phyloP scores from a whole-genome alignment of 2,113 vertebrate genomes.

The Sprattus sprattus region DNA sequence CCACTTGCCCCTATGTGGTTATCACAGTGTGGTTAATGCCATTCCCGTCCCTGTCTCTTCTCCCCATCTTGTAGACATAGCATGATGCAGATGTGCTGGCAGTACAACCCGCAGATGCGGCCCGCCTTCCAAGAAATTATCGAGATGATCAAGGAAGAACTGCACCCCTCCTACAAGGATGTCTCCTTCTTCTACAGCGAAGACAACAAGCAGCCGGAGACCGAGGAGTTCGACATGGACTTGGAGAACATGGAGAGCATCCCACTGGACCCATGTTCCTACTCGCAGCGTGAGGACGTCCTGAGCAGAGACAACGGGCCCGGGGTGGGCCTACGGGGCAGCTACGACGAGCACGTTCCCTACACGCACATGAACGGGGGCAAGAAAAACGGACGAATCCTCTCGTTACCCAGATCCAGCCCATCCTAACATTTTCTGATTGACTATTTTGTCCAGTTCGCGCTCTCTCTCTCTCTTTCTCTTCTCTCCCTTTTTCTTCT shows the following conservation, averaged over 20 bases:
- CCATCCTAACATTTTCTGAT: slow-evolving; percentile 84
- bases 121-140: slow-evolving; percentile 94
- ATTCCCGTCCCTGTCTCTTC: not conserved
- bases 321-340: slow-evolving; percentile 80
- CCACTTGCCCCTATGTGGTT: no score
- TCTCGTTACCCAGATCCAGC: slow-evolving; percentile 87
- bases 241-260: slow-evolving; percentile 99
- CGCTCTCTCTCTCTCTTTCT: slow-evolving; percentile 34
- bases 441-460: slow-evolving; percentile 46
- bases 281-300: slow-evolving; percentile 82
- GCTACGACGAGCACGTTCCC: slow-evolving; percentile 90
- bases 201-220: slow-evolving; percentile 92
- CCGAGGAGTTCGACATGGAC: slow-evolving; percentile 92
- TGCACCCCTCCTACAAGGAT: slow-evolving; percentile 89
- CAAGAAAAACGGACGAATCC: slow-evolving; percentile 92
- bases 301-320: slow-evolving; percentile 81
- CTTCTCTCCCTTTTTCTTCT: slow-evolving; percentile 53
- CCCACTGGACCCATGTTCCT: slow-evolving; percentile 89
- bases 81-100: slow-evolving; percentile 98
- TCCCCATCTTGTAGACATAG: slow-evolving; percentile 70
- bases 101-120: slow-evolving; percentile 97
- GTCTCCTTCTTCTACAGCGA: slow-evolving; percentile 97
- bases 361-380: slow-evolving; percentile 98
- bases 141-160: slow-evolving; percentile 90
- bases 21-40: not conserved